Evolutionary conservation across 1,140 invertebrate genomes (phyloP).

Genomic region (Prorops nasuta): DNA sequence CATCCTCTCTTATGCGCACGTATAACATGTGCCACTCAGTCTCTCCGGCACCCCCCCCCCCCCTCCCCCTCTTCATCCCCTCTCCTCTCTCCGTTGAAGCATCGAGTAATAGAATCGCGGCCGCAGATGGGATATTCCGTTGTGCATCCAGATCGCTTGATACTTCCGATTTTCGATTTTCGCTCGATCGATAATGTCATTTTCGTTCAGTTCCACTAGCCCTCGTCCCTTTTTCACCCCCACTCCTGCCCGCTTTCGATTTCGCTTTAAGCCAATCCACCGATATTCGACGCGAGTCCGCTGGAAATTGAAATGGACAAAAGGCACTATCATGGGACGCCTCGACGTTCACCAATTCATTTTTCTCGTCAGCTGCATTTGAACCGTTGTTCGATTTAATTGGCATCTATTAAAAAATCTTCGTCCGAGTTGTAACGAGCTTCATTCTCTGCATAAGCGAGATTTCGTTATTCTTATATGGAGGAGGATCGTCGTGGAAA

Average conservation of each 20-base stretch:
- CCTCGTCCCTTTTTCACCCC: background rate
- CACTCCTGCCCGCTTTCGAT: background rate
- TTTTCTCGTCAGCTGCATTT: too few species aligned
- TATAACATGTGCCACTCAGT: too few species aligned
- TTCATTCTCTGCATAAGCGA: background rate
- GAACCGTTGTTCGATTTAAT: too few species aligned
- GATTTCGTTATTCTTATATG: background rate
- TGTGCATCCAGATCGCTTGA: slow-evolving; percentile 24
- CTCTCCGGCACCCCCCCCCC: too few species aligned
- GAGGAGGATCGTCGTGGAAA: background rate
- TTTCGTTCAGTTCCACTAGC: background rate
- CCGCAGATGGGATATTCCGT: slow-evolving; percentile 11
- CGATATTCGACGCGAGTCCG: background rate
- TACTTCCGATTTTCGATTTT: slow-evolving; percentile 35
- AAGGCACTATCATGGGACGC: background rate
- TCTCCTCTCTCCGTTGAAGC: background rate
- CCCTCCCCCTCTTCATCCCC: too few species aligned
- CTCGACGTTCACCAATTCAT: too few species aligned
- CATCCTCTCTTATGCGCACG: too few species aligned
- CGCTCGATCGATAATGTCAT: slow-evolving; percentile 30
- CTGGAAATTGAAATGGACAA: background rate
- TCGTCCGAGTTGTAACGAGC: too few species aligned
- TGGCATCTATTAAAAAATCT: too few species aligned
- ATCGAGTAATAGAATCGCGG: slow-evolving; percentile 10
- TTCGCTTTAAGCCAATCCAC: background rate